These are phyloP conservation scores for Helicolenus hilgendorfi DNA, from an alignment of 2,797 vertebrate genomes.

Conservation along the genomic window DNA sequence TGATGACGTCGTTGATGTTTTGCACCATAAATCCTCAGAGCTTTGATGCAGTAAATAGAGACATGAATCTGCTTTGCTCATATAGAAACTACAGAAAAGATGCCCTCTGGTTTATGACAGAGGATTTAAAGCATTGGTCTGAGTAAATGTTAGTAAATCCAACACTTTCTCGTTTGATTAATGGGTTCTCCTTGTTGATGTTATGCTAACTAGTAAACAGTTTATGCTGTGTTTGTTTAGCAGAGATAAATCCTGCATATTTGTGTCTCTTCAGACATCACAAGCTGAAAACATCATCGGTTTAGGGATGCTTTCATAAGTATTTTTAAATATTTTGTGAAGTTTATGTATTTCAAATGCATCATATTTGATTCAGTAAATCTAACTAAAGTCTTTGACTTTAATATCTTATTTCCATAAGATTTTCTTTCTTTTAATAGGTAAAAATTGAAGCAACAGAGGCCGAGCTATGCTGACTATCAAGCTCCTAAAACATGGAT, in stretches of 20 bases:
- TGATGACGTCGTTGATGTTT: conserved; percentile 5
- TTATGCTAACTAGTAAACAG: background rate
- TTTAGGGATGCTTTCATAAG: background rate
- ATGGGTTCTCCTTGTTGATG: background rate
- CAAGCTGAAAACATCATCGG: background rate
- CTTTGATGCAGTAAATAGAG: conserved; percentile 1
- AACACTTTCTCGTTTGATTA: background rate
- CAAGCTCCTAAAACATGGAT: background rate
- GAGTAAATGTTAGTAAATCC: background rate
- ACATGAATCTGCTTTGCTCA: background rate
- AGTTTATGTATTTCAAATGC: background rate
- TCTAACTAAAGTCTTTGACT: background rate
- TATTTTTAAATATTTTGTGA: background rate
- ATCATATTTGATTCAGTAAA: background rate
- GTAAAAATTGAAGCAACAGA: background rate
- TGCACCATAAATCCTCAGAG: background rate
- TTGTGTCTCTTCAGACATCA: background rate
- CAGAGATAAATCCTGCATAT: background rate
- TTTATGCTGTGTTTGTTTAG: background rate
- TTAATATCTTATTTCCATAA: background rate
- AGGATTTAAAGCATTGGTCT: background rate
- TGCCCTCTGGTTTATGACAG: background rate
- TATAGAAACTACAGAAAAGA: background rate
- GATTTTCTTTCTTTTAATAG: too few species aligned
- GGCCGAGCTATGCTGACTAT: too few species aligned